Conservation (phyloP, 2,797 vertebrate genomes). For the Parambassis ranga region DNA sequence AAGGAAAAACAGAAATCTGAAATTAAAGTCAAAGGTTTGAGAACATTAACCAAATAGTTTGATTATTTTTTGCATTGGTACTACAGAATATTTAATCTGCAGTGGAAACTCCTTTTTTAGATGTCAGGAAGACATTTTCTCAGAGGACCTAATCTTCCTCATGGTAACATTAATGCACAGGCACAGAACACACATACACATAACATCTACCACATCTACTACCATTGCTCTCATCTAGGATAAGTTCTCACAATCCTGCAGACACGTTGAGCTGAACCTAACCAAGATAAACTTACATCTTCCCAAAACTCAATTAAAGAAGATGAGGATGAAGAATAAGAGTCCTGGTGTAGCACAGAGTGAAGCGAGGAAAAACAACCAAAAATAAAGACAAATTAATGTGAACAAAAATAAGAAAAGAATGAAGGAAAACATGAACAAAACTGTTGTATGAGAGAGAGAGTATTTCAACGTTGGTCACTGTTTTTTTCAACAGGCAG, state of each 20-base stretch:
- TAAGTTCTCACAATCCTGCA: conserved; percentile 1
- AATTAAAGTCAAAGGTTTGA: too few relatives aligned
- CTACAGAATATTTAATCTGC: too few relatives aligned
- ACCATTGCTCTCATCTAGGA: not conserved
- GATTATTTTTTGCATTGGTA: too few relatives aligned
- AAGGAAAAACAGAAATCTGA: too few relatives aligned
- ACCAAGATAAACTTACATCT: conserved; percentile 90
- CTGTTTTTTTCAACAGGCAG: not conserved
- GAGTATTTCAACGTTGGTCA: not conserved
- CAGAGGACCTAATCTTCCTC: not conserved
- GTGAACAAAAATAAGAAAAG: conserved; percentile 17
- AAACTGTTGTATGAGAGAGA: too few relatives aligned
- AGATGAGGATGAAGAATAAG: conserved; percentile 93
- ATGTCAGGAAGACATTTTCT: not conserved
- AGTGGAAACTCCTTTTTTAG: not conserved
- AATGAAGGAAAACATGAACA: not conserved
- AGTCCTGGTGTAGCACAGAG: conserved; percentile 90
- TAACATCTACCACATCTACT: not conserved
- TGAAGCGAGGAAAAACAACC: conserved; percentile 74
- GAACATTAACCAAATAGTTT: too few relatives aligned
- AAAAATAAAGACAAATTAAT: conserved; percentile 39
- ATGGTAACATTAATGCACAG: not conserved
- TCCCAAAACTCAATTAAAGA: conserved; percentile 98
- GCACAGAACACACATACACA: conserved; percentile 6
- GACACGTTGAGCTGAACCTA: conserved; percentile 23